Evolutionary conservation across 2,797 vertebrate species (phyloP), one percentile per base, ranked within the genome.

Genomic region (Hippopotamyrus pictus): DNA sequence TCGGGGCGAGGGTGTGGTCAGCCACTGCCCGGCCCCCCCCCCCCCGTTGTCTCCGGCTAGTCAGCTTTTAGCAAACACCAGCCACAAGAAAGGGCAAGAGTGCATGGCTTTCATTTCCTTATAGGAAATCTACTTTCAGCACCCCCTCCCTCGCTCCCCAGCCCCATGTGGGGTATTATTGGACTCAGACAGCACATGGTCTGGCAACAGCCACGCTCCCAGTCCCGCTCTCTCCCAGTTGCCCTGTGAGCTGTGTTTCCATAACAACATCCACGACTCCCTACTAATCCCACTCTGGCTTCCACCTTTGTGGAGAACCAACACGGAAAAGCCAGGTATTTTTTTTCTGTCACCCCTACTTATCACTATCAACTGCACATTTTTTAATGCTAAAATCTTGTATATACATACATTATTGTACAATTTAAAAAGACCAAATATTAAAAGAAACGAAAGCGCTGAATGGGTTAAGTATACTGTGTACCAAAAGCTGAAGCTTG

Each of bases 11-110:
- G 90, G 82, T 86, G 90, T 65, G 91, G 90, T 86, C 88, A 94
- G 92, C 93, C 94, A 93, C 93, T 93, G 93, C 91, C 90, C 89
- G 19, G 48, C 87, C 33, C 73, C 62, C 11, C 65, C 87, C 33
- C 73, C 62, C 11, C 65, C 29, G 9, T 9, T 12, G 1, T 17
- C 65, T 17, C 12, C 0, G 48, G 83, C 11, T 5, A n/a, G 46
- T 29, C 41, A 51, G 46, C 59, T 62, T 11, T 62, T 25, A 25
- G 59, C 59, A 62, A 62, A 62, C 22, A 62, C 59, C 22, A 25
- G 5, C n/a, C 7, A 25, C 22, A 62, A 25, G 5, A 51, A 50
- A 29, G 22, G 83, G 8, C 48, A 51, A 25, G 29, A 86, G 84
- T 33, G 12, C 51, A 57, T 17, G 4, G 17, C 2, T 54, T 53